Percentiles rank a stretch among this genome's conserved stretches.
phyloP scores from a whole-genome alignment of 2,797 vertebrate species.

The Acridotheres tristis region DNA sequence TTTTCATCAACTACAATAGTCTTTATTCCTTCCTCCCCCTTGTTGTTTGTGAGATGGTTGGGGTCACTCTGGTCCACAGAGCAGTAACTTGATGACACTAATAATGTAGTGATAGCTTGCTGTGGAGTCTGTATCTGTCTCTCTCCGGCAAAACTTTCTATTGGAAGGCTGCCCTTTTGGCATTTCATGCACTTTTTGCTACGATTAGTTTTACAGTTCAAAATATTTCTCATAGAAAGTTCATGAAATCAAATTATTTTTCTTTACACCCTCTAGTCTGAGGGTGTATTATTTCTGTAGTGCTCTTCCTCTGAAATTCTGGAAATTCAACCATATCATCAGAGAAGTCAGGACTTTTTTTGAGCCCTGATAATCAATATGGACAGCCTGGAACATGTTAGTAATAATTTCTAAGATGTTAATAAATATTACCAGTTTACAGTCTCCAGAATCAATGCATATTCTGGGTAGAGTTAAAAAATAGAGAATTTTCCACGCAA shows the following conservation, averaged over 20 bases:
- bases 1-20: neutral
- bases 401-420: neutral
- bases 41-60: neutral
- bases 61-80: neutral
- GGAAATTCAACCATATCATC: neutral
- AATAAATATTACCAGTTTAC: neutral
- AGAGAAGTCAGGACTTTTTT: neutral
- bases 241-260: neutral
- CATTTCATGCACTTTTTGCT: neutral
- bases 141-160: neutral
- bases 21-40: neutral
- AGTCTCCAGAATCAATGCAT: neutral
- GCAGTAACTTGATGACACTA: neutral
- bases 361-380: neutral
- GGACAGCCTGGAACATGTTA: neutral
- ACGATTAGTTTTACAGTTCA: neutral
- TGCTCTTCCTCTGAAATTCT: neutral
- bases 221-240: neutral
- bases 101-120: neutral
- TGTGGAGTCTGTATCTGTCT: neutral
- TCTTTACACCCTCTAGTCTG: neutral
- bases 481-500: neutral
- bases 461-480: neutral
- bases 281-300: neutral
- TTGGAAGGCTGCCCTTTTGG: neutral